phyloP scores from a whole-genome alignment of 2,888 invertebrate genomes.

The Drosophila kuntzei region DNA sequence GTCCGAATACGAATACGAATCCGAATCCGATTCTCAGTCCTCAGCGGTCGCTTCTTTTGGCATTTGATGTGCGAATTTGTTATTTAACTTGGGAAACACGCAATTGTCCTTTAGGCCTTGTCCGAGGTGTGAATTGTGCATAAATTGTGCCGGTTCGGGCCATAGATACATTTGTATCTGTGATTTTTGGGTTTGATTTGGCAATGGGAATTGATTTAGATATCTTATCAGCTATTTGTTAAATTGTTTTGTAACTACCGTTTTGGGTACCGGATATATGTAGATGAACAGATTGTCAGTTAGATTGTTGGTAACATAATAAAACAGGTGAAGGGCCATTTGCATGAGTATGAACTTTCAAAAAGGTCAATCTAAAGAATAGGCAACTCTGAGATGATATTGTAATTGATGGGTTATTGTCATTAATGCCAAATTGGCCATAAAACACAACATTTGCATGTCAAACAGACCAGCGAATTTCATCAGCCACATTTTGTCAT shows the following conservation, averaged over 20 bases:
- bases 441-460: constrained; percentile 81
- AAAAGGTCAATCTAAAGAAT: constrained; percentile 35
- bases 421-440: constrained; percentile 78
- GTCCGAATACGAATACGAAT: constrained; percentile 46
- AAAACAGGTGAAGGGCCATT: constrained; percentile 63
- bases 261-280: constrained; percentile 32
- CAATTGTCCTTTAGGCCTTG: constrained; percentile 72
- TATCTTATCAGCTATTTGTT: constrained; percentile 45
- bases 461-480: constrained; percentile 65
- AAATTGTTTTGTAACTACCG: constrained; percentile 59
- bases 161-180: constrained; percentile 60
- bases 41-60: constrained; percentile 63
- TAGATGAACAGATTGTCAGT: background rate
- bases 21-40: constrained; percentile 15
- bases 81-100: constrained; percentile 81
- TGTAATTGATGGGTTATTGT: constrained; percentile 60
- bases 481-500: constrained; percentile 55
- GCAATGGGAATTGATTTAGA: constrained; percentile 55
- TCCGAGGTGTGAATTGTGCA: constrained; percentile 61
- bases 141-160: constrained; percentile 53
- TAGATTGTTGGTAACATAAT: constrained; percentile 13
- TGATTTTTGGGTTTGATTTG: constrained; percentile 33
- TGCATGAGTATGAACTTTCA: constrained; percentile 59
- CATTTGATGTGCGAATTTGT: constrained; percentile 85
- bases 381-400: constrained; percentile 14